Conservation (phyloP, 2,797 vertebrate genomes). For the Picus viridis region DNA sequence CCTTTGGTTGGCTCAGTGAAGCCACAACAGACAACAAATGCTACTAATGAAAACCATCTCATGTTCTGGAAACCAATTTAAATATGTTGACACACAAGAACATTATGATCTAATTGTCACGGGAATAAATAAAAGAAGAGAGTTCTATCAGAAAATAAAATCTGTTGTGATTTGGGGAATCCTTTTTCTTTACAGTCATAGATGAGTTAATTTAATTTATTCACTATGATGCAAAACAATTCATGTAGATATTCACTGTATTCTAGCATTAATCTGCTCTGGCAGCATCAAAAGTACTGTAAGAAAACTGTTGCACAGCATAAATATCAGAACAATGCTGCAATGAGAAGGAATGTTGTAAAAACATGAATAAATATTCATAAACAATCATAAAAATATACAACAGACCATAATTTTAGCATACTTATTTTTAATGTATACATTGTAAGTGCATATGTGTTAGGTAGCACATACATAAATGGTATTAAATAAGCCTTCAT, state of each 20-base stretch:
- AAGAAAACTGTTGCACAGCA: neutral
- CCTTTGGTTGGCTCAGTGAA: neutral
- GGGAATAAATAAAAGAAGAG: neutral
- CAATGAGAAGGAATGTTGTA: neutral
- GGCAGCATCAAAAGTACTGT: neutral
- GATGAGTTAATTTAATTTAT: neutral
- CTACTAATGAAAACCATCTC: neutral
- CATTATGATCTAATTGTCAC: neutral
- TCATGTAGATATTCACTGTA: neutral
- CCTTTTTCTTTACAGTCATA: neutral
- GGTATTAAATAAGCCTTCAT: neutral
- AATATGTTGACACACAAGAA: neutral
- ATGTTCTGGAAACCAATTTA: neutral
- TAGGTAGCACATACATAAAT: neutral
- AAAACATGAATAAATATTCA: neutral
- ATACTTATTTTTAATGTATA: neutral
- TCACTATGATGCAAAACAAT: neutral
- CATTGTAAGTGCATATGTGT: neutral
- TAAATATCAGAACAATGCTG: neutral
- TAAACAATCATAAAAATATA: neutral
- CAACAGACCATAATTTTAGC: rapidly evolving
- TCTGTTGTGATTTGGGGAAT: neutral
- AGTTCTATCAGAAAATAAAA: neutral
- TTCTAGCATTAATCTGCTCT: neutral
- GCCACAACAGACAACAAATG: neutral